Percentiles rank a stretch among this genome's conserved stretches.
These are phyloP conservation scores for Malacoctenus gilli DNA, from an alignment of 2,797 vertebrate genomes.

Conservation along the genomic window DNA sequence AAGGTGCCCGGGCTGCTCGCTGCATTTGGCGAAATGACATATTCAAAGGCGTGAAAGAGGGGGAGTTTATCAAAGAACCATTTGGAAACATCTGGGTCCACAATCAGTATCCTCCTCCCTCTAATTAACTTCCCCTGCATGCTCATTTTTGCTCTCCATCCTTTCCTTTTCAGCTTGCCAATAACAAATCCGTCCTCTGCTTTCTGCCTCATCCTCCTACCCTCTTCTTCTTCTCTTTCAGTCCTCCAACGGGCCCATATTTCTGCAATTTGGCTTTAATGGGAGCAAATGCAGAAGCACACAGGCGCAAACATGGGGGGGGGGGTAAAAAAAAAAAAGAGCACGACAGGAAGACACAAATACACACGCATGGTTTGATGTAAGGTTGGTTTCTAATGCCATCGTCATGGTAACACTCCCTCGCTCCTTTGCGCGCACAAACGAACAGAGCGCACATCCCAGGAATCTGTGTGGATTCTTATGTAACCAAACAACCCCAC, in stretches of 20 bases:
- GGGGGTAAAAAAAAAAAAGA: constrained; percentile 7
- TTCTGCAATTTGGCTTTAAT: constrained; percentile 28
- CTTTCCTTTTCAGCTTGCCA: constrained; percentile 37
- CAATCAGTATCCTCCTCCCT: constrained; percentile 62
- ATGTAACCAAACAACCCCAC: constrained; percentile 73
- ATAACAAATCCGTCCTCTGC: constrained; percentile 25
- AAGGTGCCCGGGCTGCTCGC: constrained; percentile 50
- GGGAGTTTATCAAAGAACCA: constrained; percentile 60
- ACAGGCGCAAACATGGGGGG: not conserved
- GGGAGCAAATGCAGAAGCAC: constrained; percentile 36
- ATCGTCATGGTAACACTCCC: constrained; percentile 85
- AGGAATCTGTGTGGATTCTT: constrained; percentile 75
- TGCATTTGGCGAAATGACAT: constrained; percentile 54
- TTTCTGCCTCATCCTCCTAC: constrained; percentile 9
- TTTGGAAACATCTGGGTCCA: constrained; percentile 80
- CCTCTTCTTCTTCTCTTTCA: constrained; percentile 14
- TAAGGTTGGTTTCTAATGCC: constrained; percentile 77
- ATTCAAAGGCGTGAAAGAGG: constrained; percentile 55
- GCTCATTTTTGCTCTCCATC: constrained; percentile 47
- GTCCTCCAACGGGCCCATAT: constrained; percentile 22
- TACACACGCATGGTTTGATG: constrained; percentile 61
- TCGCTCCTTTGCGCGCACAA: constrained; percentile 67
- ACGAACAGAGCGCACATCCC: constrained; percentile 67
- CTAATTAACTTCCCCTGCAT: constrained; percentile 61
- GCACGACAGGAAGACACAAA: constrained; percentile 44